phyloP scores from a whole-genome alignment of 2,888 invertebrate species.

The Trissolcus brochymenae region DNA sequence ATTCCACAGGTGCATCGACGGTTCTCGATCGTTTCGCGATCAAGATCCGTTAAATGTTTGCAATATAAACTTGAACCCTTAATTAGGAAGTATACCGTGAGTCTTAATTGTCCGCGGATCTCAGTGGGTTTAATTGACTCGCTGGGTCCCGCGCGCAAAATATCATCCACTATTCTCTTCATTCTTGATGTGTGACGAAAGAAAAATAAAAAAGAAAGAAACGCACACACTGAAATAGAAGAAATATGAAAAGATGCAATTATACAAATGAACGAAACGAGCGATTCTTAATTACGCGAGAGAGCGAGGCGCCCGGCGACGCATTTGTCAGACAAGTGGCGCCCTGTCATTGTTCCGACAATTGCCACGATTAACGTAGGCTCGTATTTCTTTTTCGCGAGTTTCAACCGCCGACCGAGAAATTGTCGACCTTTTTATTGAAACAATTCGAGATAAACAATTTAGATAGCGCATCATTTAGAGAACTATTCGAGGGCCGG shows the following conservation, averaged over 20 bases:
- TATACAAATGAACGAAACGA: slow-evolving; percentile 60
- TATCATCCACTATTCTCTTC: slow-evolving; percentile 40
- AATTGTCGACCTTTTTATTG: slow-evolving; percentile 29
- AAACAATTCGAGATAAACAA: slow-evolving; percentile 23
- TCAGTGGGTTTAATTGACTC: slow-evolving; percentile 55
- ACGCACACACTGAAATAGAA: slow-evolving; percentile 49
- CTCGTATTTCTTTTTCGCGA: slow-evolving; percentile 49
- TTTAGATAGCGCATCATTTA: neutral
- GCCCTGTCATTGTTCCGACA: slow-evolving; percentile 64
- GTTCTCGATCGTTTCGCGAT: slow-evolving; percentile 46
- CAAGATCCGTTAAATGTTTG: slow-evolving; percentile 52
- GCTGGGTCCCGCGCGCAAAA: slow-evolving; percentile 33
- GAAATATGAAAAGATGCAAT: slow-evolving; percentile 69
- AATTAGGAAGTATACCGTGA: slow-evolving; percentile 56
- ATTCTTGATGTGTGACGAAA: neutral
- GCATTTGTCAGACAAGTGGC: slow-evolving; percentile 60
- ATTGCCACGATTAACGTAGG: slow-evolving; percentile 58
- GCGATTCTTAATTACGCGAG: slow-evolving; percentile 60
- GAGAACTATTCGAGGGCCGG: too few relatives aligned
- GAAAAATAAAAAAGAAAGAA: slow-evolving; percentile 61
- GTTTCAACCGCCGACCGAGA: slow-evolving; percentile 17
- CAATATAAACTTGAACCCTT: slow-evolving; percentile 56
- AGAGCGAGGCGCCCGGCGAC: slow-evolving; percentile 27
- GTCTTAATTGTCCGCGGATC: slow-evolving; percentile 55
- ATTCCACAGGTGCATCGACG: slow-evolving; percentile 55